A percentile compares a stretch with the other conserved stretches of the same genome.
Evolutionary conservation across 1,140 invertebrate species (phyloP).

Genomic region (Hylaeus anthracinus): DNA sequence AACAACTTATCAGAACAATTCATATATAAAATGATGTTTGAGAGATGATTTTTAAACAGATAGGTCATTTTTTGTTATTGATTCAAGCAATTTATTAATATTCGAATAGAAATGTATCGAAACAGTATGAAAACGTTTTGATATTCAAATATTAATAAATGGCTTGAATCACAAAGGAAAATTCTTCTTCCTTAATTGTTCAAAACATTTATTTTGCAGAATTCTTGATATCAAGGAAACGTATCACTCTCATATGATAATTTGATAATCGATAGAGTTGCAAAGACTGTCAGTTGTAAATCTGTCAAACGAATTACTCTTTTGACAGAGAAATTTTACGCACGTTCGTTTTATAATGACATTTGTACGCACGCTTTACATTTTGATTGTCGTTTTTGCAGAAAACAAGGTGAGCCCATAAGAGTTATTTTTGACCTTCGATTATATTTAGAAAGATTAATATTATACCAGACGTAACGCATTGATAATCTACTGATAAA

Average conservation of each 20-base stretch:
- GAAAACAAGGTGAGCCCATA: conserved; percentile 14
- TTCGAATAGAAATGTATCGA: too few species aligned
- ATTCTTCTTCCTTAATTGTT: too few species aligned
- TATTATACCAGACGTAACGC: not conserved
- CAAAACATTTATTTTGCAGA: too few species aligned
- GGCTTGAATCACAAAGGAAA: too few species aligned
- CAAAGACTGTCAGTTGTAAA: conserved; percentile 11
- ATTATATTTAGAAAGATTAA: not conserved
- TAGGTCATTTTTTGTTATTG: too few species aligned
- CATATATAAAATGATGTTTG: not conserved
- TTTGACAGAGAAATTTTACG: not conserved
- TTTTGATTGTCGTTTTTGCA: conserved; percentile 22
- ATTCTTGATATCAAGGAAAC: too few species aligned
- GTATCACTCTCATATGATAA: too few species aligned
- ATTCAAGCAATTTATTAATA: too few species aligned
- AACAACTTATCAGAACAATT: not conserved
- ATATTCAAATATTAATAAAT: too few species aligned
- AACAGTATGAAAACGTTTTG: too few species aligned
- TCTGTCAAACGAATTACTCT: not conserved
- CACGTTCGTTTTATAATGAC: conserved; percentile 7
- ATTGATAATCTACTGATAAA: not conserved
- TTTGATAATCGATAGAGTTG: not conserved
- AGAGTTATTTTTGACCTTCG: not conserved
- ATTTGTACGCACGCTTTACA: conserved; percentile 25
- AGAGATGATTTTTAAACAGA: too few species aligned